Percentiles rank a stretch among this genome's conserved stretches.
These are phyloP conservation scores for Pipistrellus pipistrellus DNA, from an alignment of 2,797 vertebrate genomes.

Conservation along the genomic window DNA sequence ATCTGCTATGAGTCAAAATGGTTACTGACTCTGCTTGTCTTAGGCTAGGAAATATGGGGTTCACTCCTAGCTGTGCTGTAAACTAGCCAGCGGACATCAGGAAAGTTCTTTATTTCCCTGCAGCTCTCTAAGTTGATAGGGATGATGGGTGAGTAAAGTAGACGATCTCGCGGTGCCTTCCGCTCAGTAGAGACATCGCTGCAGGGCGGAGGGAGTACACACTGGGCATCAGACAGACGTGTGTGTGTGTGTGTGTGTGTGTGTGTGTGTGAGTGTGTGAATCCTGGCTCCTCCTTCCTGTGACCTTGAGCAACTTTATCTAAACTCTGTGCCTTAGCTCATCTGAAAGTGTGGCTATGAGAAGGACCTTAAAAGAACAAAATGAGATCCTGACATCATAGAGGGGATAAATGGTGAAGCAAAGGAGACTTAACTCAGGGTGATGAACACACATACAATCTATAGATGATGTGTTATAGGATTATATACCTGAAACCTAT, in stretches of 20 bases:
- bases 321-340: background rate
- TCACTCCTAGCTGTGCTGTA: background rate
- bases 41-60: background rate
- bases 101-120: background rate
- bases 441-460: background rate
- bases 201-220: background rate
- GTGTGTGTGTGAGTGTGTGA: conserved; percentile 10
- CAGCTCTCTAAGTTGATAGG: background rate
- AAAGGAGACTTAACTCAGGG: background rate
- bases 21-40: background rate
- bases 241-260: too few species aligned
- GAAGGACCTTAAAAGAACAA: background rate
- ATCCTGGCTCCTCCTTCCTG: background rate
- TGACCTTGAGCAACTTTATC: background rate
- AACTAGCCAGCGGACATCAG: background rate
- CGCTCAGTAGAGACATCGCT: background rate
- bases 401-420: background rate
- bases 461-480: background rate
- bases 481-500: background rate
- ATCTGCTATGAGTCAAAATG: conserved; percentile 27
- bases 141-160: background rate
- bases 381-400: background rate
- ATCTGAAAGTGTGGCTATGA: background rate
- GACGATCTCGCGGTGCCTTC: background rate
- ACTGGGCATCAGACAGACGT: background rate